Conservation (phyloP, 2,797 vertebrate genomes). For the Leptoclinus maculatus region DNA sequence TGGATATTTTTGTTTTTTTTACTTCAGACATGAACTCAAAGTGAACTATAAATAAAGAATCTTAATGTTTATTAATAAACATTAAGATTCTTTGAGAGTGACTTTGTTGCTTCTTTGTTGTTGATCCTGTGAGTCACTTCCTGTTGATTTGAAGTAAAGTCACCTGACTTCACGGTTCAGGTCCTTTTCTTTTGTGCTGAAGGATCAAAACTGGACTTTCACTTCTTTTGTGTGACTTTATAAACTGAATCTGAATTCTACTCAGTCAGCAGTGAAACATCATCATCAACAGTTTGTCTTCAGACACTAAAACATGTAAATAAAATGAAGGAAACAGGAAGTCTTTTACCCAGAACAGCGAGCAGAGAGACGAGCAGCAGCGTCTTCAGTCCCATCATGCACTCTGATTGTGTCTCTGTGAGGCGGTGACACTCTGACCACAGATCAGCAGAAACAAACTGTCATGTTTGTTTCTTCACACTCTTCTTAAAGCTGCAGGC, state of each 20-base stretch:
- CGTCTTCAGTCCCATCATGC: slow-evolving; percentile 36
- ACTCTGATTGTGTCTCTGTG: not conserved
- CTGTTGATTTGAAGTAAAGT: no score
- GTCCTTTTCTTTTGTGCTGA: no score
- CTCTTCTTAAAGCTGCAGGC: not conserved
- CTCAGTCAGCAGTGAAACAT: not conserved
- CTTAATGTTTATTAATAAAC: not conserved
- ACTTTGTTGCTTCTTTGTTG: no score
- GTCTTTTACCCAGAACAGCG: slow-evolving; percentile 32
- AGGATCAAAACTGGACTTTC: no score
- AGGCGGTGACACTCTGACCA: not conserved
- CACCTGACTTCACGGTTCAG: no score
- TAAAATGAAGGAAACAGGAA: not conserved
- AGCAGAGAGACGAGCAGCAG: slow-evolving; percentile 27
- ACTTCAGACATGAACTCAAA: no score
- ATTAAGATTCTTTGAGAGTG: no score
- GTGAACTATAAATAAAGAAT: no score
- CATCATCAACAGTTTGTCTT: not conserved
- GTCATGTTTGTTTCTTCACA: not conserved
- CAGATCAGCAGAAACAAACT: not conserved
- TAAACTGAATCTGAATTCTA: not conserved
- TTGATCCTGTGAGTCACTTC: no score
- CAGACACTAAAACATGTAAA: not conserved
- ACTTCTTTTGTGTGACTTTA: not conserved
- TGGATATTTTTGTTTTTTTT: no score